Conservation (phyloP, 2,113 vertebrate species). For the Pangasianodon hypophthalmus region DNA sequence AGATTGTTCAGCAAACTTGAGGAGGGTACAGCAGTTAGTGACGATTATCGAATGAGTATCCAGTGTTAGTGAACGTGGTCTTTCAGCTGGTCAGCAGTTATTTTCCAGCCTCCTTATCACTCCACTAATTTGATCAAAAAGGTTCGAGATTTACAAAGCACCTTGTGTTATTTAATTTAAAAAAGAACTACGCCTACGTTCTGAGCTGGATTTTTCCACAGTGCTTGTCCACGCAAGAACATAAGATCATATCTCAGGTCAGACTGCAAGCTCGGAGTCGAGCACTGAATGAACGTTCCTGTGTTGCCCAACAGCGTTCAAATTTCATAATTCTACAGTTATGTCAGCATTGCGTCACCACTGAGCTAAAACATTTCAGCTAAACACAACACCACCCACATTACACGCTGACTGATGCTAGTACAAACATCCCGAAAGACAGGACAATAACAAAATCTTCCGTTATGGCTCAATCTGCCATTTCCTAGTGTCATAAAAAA, state of each 20-base stretch:
- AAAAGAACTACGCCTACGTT: background rate
- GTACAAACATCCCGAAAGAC: background rate
- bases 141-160: too few species aligned
- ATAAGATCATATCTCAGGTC: background rate
- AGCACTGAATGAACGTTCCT: background rate
- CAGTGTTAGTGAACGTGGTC: background rate
- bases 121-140: background rate
- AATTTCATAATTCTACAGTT: background rate
- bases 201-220: background rate
- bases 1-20: too few species aligned
- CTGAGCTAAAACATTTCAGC: conserved; percentile 4
- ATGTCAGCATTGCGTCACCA: background rate
- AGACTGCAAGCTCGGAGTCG: background rate
- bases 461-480: conserved; percentile 13
- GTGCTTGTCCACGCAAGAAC: background rate
- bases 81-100: background rate
- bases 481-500: background rate
- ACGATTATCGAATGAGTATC: background rate
- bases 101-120: background rate
- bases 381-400: conserved; percentile 53
- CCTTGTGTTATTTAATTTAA: background rate
- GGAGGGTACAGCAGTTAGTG: too few species aligned
- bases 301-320: background rate
- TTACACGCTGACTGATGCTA: conserved; percentile 57
- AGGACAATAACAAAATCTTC: conserved; percentile 25